A percentile compares a stretch with the other conserved stretches of the same genome.
phyloP scores from a whole-genome alignment of 2,888 invertebrate species.

The Norana najaformis region DNA sequence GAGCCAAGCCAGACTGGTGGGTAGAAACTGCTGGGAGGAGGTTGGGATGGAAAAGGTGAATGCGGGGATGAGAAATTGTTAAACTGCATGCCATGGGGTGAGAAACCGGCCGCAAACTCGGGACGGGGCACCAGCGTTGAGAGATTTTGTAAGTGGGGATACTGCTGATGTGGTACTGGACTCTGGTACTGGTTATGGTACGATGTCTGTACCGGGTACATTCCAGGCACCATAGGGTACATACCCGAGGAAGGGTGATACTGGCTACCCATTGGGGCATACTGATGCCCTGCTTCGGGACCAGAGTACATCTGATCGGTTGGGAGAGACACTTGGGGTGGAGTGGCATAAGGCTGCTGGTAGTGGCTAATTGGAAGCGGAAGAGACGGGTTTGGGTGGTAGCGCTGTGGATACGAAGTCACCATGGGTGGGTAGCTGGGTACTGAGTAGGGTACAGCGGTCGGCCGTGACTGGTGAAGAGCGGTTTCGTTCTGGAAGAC shows the following conservation, averaged over 20 bases:
- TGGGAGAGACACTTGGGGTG: neutral
- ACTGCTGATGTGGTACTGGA: slow-evolving; percentile 29
- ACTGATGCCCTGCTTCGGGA: neutral
- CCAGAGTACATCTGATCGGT: neutral
- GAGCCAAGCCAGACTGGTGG: neutral
- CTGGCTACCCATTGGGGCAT: neutral
- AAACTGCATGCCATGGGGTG: neutral
- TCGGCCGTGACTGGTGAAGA: slow-evolving; percentile 8
- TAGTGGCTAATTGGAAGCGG: neutral
- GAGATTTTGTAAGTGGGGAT: slow-evolving; percentile 28
- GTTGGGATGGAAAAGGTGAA: neutral
- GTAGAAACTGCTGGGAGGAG: neutral
- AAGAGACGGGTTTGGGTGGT: neutral
- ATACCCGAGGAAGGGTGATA: neutral
- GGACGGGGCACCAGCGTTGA: slow-evolving; percentile 16
- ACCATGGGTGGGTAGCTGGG: neutral
- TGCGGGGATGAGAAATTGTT: neutral
- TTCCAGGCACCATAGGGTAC: slow-evolving; percentile 10
- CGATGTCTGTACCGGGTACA: slow-evolving; percentile 18
- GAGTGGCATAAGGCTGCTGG: slow-evolving; percentile 1
- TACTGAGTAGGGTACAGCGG: neutral
- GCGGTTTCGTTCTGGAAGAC: neutral
- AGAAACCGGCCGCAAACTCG: neutral
- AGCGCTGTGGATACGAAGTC: neutral
- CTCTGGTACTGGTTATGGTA: neutral